Evolutionary conservation across 2,113 vertebrate species (phyloP), one percentile per base, ranked within the genome.

Genomic region (Oplegnathus fasciatus): DNA sequence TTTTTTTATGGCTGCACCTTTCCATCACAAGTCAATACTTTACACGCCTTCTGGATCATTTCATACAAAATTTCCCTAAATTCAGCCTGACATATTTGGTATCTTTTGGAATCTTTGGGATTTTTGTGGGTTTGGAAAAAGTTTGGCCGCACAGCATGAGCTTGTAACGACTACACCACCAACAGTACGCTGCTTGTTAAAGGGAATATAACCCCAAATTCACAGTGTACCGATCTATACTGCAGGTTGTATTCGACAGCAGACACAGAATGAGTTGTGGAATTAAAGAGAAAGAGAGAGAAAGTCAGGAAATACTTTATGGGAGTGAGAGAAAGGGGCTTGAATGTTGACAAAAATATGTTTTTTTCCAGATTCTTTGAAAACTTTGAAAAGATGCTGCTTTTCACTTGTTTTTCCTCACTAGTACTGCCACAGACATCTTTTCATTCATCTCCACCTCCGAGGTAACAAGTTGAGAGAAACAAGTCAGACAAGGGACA

Each of bases 401-500:
- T 13, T 30, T 7, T 10, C 10, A 46, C 37, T 78, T 1, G 13
- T 34, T 32, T 22, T 32, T 24, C 57, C 57, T 7, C 40, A 24
- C 20, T 40, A 2, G 9, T 14, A 7, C 17, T 9, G 52, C 3
- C 20, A 26, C 0, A 61, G 7, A 30, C 18, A 26, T 22, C 44
- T 68, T 78, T 18, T 42, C 72, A 7, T 75, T 88, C 82, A 83
- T 58, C 77, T 84, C 69, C 42, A 30, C 48, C 22, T 50, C 11
- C 17, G 58, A 1, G 42, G 15, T 14, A 64, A 52, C 22, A 60
- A 80, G 69, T 37, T 28, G 15, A 73, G 58, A 72, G 75, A 65
- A 80, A 61, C 28, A 50, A 85, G 89, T 79, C 67, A 82, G 22
- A 85, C 4, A 14, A 79, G 61, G 62, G 69, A 79, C 50, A 83